These are phyloP conservation scores for Brachystomella parvula DNA, from an alignment of 1,140 invertebrate species.

Conservation along the genomic window DNA sequence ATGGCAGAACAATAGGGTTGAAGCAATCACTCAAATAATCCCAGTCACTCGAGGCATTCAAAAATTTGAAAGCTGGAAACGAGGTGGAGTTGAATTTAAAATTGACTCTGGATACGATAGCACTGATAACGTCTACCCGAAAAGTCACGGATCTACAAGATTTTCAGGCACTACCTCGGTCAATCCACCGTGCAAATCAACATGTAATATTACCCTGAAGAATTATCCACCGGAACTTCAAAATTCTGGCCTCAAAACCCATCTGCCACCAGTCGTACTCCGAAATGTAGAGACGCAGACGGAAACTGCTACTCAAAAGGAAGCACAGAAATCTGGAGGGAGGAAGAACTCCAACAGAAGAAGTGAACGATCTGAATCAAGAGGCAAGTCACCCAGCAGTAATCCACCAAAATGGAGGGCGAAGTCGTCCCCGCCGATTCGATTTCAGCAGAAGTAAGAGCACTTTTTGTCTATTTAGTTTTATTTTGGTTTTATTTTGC, in stretches of 20 bases:
- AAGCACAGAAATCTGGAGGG: too few species aligned
- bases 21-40: constrained; percentile 27
- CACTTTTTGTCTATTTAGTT: not conserved
- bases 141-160: constrained; percentile 19
- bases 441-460: constrained; percentile 30
- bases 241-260: not conserved
- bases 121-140: constrained; percentile 39
- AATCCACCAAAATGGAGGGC: constrained; percentile 8
- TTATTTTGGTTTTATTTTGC: constrained; percentile 3
- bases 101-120: constrained; percentile 49
- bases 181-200: constrained; percentile 52
- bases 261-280: not conserved
- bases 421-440: constrained; percentile 27
- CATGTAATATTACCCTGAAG: constrained; percentile 54
- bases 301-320: too few species aligned
- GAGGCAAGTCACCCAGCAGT: not conserved
- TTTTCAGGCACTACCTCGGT: constrained; percentile 41
- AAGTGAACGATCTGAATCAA: too few species aligned
- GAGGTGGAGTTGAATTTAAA: constrained; percentile 28
- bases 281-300: constrained; percentile 26
- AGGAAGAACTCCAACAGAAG: too few species aligned
- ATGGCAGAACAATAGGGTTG: constrained; percentile 27
- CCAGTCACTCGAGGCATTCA: constrained; percentile 29
- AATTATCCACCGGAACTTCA: constrained; percentile 28
- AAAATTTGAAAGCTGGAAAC: constrained; percentile 37